Evolutionary conservation across 2,888 invertebrate genomes (phyloP), one percentile per base, ranked within the genome.

Genomic region (Lissocephala sabroskyi): DNA sequence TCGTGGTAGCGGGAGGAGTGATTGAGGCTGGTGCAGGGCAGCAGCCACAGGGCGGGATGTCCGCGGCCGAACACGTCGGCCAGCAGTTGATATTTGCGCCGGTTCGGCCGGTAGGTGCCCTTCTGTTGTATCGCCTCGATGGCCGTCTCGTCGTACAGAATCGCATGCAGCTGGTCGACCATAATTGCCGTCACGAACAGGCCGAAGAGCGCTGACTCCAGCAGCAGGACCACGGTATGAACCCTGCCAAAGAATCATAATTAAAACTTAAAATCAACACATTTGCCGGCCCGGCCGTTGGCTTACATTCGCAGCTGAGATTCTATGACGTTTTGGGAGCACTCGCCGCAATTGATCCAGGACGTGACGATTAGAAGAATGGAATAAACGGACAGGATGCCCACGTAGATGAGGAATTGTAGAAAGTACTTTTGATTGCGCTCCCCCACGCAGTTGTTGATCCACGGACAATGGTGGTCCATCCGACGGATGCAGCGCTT

Each of bases 361-460:
- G 92, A 90, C 40, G 88, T 85, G 28, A 91, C 86, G 33, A 93
- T 90, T 73, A 94, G 85, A n/a, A 85, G 85, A 33, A 92, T 87
- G 6, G 92, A 89, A 81, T 93, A 92, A 0, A 87, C 62, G 1
- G 89, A 87, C 52, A 91, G 82, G 37, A 88, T 83, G 46, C 91
- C 92, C 52, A 93, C 93, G 81, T 93, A 95, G 33, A 94, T 86
- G 56, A 94, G 86, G 86, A 96, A 96, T 80, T 96, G 93, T 60
- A 96, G 88, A 84, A 96, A 96, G 86, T 92, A 95, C 83, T 95
- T 95, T 86, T 96, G 95, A 86, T 96, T 96, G 75, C 89, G 89
- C 85, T 96, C 95, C 36, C 95, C 96, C 3, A 96, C 94, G 83
- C 96, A 96, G 84, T 96, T 96, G 82, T 96, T 96, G 40, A 96